A percentile compares a stretch with the other conserved stretches of the same genome.
Conservation (phyloP, 2,797 vertebrate genomes). For the Buphagus erythrorhynchus region DNA sequence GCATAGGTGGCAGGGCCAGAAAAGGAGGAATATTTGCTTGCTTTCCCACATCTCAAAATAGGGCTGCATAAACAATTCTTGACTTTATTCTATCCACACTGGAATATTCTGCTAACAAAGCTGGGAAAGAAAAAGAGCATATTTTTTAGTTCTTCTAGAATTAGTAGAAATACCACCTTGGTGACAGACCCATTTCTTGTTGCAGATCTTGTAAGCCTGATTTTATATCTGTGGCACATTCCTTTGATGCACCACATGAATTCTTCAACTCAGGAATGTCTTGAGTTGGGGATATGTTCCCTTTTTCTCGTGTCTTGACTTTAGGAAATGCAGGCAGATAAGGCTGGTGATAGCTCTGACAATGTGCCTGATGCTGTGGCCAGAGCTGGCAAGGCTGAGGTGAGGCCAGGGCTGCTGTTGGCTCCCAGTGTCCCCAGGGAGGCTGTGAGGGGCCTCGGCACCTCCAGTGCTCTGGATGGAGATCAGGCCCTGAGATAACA, state of each 20-base stretch:
- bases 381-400: not conserved
- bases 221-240: not conserved
- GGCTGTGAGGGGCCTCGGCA: not conserved
- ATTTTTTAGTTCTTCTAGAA: not conserved
- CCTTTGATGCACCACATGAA: fast-evolving
- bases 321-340: not conserved
- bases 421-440: not conserved
- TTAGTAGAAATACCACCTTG: not conserved
- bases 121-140: not conserved
- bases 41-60: not conserved
- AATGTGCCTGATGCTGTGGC: not conserved
- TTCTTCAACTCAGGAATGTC: not conserved
- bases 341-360: not conserved
- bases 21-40: not conserved
- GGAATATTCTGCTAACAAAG: not conserved
- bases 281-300: not conserved
- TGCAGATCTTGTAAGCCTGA: not conserved
- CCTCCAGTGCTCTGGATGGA: not conserved
- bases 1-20: not conserved
- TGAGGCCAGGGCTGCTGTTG: not conserved
- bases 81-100: not conserved
- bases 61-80: not conserved
- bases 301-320: not conserved
- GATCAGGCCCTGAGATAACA: not conserved
- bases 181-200: not conserved